Evolutionary conservation across 23 tunicate genomes (phyloP).

Genomic region (Pegea sp.): DNA sequence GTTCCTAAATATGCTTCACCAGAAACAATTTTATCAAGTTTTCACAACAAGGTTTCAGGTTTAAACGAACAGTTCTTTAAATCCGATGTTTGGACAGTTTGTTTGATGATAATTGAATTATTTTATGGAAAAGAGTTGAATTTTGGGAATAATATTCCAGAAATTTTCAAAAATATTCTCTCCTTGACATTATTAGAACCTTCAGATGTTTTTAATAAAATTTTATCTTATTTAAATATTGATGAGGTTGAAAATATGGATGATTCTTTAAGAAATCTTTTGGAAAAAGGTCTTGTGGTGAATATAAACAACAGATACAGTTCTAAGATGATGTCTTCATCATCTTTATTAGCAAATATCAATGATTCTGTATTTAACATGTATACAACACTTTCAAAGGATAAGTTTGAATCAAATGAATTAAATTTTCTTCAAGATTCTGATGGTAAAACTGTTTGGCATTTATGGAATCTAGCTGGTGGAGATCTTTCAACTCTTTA

Average conservation of each 20-base stretch:
- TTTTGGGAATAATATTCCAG: conserved; percentile 8
- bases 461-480: conserved; percentile 89
- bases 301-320: conserved; percentile 2
- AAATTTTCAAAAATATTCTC: conserved; percentile 16
- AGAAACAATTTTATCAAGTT: too few species aligned
- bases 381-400: background rate
- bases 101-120: conserved; percentile 38
- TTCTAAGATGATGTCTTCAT: conserved; percentile 1
- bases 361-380: background rate
- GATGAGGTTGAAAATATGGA: background rate
- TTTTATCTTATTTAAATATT: too few species aligned
- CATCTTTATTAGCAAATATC: too few species aligned
- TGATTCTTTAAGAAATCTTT: background rate
- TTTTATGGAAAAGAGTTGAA: conserved; percentile 12
- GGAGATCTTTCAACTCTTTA: conserved; percentile 45
- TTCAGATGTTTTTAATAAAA: background rate
- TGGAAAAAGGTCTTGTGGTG: conserved; percentile 10
- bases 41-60: too few species aligned
- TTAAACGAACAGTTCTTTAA: conserved; percentile 15
- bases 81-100: conserved; percentile 64
- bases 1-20: conserved; percentile 45
- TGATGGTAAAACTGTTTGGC: conserved; percentile 52
- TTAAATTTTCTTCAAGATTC: conserved; percentile 19
- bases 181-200: background rate
- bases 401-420: background rate